Evolutionary conservation across 2,797 vertebrate species (phyloP), one percentile per base, ranked within the genome.

Genomic region (Micrastur ruficollis): DNA sequence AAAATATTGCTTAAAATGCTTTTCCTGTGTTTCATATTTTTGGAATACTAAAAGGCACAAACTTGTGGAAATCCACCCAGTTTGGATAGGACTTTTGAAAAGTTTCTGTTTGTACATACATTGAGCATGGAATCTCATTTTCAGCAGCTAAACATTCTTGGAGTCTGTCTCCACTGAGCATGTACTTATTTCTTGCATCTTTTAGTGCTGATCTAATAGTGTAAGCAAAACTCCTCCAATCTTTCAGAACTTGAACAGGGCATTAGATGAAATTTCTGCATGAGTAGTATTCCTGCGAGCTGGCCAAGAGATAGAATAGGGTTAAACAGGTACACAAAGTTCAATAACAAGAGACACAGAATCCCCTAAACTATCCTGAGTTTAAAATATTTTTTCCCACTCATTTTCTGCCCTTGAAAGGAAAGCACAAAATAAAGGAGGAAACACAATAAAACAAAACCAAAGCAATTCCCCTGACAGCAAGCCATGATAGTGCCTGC

Each of bases 351-450:
- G 32, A 79, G 29, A 50, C 6, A 63, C 8, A 82, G 50, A 42
- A 80, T 65, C 29, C 27, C 19, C 17, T 14, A 59, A n/a, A 31
- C 11, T 56, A 21, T 32, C 22, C 5, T 55, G 22, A 72, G 18
- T 50, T 44, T 65, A 63, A 23, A 25, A 22, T 4, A 11, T 6
- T 32, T 13, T 20, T 11, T 5, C 0, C 1, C 5, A 3, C 21
- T 61, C 3, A 44, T 86, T 84, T 90, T 92, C 63, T 90, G 8
- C 12, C 12, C 8, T 73, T 73, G 31, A 70, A 73, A 81, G 5
- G 14, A 86, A 92, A 72, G 11, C 7, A 71, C 20, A 79, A 58
- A 82, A 71, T 66, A 66, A 74, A 81, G 17, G 21, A 83, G 3
- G 14, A 94, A 95, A 78, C 1, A 3, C 16, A 65, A 65, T 26